Evolutionary conservation across 1,140 invertebrate species (phyloP), one percentile per base, ranked within the genome.

Genomic region (Brachystomella parvula): DNA sequence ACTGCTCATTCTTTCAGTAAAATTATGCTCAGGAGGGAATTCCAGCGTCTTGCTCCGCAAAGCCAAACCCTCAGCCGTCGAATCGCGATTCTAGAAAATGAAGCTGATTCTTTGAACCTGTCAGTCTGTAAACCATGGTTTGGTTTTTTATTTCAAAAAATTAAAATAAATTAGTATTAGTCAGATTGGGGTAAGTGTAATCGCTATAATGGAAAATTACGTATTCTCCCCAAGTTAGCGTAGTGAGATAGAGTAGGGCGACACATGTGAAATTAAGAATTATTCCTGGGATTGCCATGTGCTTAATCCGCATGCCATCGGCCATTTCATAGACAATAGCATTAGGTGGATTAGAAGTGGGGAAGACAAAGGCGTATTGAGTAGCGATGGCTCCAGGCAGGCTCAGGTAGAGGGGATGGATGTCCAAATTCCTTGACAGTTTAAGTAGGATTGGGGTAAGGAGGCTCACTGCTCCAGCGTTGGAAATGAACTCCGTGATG

Each of bases 301-400:
- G 77, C 21, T 65, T 21, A 12, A 75, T 73, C 53, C 68, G 76
- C 74, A 92, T 89, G 67, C 85, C 83, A 1, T 86, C 88, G 28
- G 88, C 86, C 3, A 28, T 56, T n/a, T 24, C 21, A 24, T 19
- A 89, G 0, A 91, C 92, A 61, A 97, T 90, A 0, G 94, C 93
- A 79, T 96, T 97, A n/a, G 93, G 93, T 6, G 92, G 92, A 1
- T 88, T 88, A 21, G 86, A 85, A 0, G 94, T 89, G 1, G 92
- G 92, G 74, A 89, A 76, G 79, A 88, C 86, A 75, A 84, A 86
- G 17, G 83, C 82, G 71, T 81, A 92, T 17, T 89, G 92, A 76
- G 87, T 89, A 12, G 83, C 84, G 56, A 88, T 76, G 0, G 90
- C 83, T 0, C 89, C 85, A 0, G 93, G 92, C 64, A 95, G 78